Evolutionary conservation across 2,797 vertebrate genomes (phyloP), one percentile per base, ranked within the genome.

Genomic region (Simalia tracyae): DNA sequence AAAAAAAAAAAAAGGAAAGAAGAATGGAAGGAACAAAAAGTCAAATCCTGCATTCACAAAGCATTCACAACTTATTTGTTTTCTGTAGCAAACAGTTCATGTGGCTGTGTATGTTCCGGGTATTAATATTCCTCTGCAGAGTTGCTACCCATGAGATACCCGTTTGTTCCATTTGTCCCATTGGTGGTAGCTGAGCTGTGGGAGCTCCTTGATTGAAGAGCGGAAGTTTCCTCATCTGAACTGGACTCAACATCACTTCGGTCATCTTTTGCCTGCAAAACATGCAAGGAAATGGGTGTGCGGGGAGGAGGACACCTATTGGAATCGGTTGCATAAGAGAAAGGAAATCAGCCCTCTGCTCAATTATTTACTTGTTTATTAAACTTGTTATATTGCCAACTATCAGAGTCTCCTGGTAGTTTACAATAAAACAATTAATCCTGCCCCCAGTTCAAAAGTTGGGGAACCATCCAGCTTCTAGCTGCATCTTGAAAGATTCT

Each of bases 191-290:
- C 46, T 0, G 95, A 50, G 95, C 96, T 98, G 95, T 99, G 98
- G 2, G 95, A 95, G 95, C 97, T 98, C 96, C 98, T 98, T 95
- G 97, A 96, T 89, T 97, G 94, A 72, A 97, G 97, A 54, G 96
- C 96, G n/a, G 98, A 97, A 93, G 98, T 98, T 6, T 99, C 99
- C 95, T 99, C 99, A 61, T 99, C 99, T 90, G 99, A 99, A 97
- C 99, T 99, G 92, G 98, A 99, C 97, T 99, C 99, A 24, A 99
- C 98, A 93, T 99, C 99, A 91, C 99, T 99, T 95, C 98, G 98
- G 95, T 98, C 98, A 93, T 99, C 99, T 97, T 99, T 99, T 95
- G 98, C 98, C 99, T 99, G 97, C 0, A 93, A 66, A 90, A 96
- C 24, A 92, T 84, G 91, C 19, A 63, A 84, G 28, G 31, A 87